phyloP scores from a whole-genome alignment of 1,140 invertebrate genomes.

The Paralvinella palmiformis region DNA sequence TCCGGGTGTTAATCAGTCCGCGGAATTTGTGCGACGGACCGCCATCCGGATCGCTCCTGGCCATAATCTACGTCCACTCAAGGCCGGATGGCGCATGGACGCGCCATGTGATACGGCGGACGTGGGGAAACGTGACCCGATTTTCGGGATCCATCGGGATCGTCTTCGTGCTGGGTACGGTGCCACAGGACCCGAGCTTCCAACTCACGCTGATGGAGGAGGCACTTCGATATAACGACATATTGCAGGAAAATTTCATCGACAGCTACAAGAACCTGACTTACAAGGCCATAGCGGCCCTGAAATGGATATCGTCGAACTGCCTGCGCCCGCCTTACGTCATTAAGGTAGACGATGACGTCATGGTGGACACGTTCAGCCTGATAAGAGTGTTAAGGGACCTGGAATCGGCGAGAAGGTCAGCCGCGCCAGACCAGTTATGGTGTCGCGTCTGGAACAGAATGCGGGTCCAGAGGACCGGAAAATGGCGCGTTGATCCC shows the following conservation, averaged over 20 bases:
- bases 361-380: slow-evolving; percentile 67
- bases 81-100: slow-evolving; percentile 35
- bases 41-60: too few relatives aligned
- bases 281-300: slow-evolving; percentile 67
- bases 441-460: slow-evolving; percentile 20
- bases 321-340: slow-evolving; percentile 64
- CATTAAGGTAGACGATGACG: slow-evolving; percentile 89
- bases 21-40: too few relatives aligned
- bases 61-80: slow-evolving; percentile 33
- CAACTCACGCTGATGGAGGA: slow-evolving; percentile 52
- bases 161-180: slow-evolving; percentile 65
- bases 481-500: slow-evolving; percentile 26
- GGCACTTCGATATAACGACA: slow-evolving; percentile 26
- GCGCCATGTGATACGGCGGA: slow-evolving; percentile 38
- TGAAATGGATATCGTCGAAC: slow-evolving; percentile 65
- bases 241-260: slow-evolving; percentile 37
- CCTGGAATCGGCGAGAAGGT: background rate
- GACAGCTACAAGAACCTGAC: slow-evolving; percentile 36
- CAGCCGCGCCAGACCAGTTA: background rate
- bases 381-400: slow-evolving; percentile 15
- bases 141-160: slow-evolving; percentile 23
- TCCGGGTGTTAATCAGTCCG: too few relatives aligned
- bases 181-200: slow-evolving; percentile 41
- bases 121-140: slow-evolving; percentile 37
- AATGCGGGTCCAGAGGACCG: slow-evolving; percentile 27